phyloP scores from a whole-genome alignment of 2,888 invertebrate genomes.

The Eupithecia subfuscata region DNA sequence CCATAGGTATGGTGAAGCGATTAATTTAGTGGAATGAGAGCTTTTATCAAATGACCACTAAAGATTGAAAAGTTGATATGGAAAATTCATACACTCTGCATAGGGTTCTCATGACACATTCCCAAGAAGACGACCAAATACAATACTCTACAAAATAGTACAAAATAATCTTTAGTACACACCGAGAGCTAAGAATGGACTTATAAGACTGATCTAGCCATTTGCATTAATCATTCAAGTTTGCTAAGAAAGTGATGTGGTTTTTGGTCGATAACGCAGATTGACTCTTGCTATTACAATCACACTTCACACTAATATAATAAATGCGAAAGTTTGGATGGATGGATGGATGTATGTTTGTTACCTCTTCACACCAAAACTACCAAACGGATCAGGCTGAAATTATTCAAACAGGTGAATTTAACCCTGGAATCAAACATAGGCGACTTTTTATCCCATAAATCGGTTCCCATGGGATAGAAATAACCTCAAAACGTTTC shows the following conservation, averaged over 20 bases:
- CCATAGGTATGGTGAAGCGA: too few relatives aligned
- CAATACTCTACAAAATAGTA: neutral
- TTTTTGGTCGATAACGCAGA: slow-evolving; percentile 52
- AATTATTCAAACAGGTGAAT: too few relatives aligned
- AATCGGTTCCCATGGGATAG: too few relatives aligned
- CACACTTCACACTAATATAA: too few relatives aligned
- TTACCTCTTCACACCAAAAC: too few relatives aligned
- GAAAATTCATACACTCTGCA: neutral
- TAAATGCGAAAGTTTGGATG: too few relatives aligned
- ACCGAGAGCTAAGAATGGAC: neutral
- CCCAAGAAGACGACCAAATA: neutral
- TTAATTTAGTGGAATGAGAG: too few relatives aligned
- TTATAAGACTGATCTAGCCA: slow-evolving; percentile 19
- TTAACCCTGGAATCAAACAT: too few relatives aligned
- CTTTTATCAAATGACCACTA: neutral
- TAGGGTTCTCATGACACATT: neutral
- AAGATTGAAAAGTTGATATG: neutral
- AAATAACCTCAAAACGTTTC: too few relatives aligned
- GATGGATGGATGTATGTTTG: too few relatives aligned
- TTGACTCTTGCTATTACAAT: slow-evolving; percentile 31
- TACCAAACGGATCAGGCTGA: too few relatives aligned
- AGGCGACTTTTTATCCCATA: too few relatives aligned
- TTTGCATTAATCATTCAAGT: slow-evolving; percentile 35
- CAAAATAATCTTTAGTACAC: neutral
- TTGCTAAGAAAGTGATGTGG: slow-evolving; percentile 46